Evolutionary conservation across 92 coral and sea anemone species (phyloP).

Genomic region (Metridium senile): DNA sequence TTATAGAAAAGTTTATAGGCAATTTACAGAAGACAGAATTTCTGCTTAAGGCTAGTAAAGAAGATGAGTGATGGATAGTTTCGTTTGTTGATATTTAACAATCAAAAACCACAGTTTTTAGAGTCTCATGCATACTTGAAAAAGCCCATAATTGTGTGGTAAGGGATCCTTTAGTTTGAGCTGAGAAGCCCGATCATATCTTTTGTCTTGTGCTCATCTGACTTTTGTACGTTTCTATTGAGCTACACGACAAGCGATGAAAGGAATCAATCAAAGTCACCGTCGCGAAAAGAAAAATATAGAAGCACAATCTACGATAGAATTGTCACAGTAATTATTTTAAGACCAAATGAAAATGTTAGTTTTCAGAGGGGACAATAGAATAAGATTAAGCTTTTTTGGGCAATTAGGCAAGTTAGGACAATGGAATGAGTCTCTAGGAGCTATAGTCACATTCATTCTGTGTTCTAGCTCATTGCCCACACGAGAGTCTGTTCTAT

Average conservation of each 20-base stretch:
- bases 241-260: constrained; percentile 37
- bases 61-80: constrained; percentile 15
- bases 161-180: constrained; percentile 45
- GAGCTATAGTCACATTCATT: constrained; percentile 14
- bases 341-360: constrained; percentile 87
- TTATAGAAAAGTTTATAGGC: constrained; percentile 66
- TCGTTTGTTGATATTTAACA: constrained; percentile 24
- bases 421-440: constrained; percentile 59
- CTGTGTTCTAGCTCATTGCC: constrained; percentile 25
- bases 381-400: constrained; percentile 57
- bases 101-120: constrained; percentile 27
- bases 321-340: constrained; percentile 75
- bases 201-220: constrained; percentile 55
- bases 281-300: constrained; percentile 33
- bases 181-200: constrained; percentile 79
- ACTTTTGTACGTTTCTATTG: constrained; percentile 61
- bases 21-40: constrained; percentile 22
- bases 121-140: constrained; percentile 25
- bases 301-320: constrained; percentile 24
- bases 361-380: constrained; percentile 80
- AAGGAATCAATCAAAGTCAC: constrained; percentile 24
- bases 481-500: constrained; percentile 31
- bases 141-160: constrained; percentile 26
- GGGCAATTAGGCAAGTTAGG: constrained; percentile 81
- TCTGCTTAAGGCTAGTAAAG: constrained; percentile 2